Base-by-base conservation (phyloP, 2,888 invertebrate genomes). In the Sepiola atlantica region DNA sequence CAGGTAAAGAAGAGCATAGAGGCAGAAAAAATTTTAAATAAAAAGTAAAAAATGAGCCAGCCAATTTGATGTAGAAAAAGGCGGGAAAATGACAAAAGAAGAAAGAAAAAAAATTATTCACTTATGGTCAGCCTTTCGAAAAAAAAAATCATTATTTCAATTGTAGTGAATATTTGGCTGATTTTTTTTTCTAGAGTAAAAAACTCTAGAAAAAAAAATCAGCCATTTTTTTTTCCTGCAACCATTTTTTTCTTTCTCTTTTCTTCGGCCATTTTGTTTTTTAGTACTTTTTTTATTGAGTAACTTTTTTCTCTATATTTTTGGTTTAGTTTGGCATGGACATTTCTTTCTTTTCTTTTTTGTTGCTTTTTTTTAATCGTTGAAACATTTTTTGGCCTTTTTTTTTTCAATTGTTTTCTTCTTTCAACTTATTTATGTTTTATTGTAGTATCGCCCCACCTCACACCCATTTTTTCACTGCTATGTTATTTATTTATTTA, bases 141-240 rank as follows among this genome's bases (percentile, higher is more conserved):
- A 45, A 45, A n/a, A n/a, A 77, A 77, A 77, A n/a, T 77, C n/a
- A 77, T 77, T n/a, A n/a, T 77, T 77, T 77, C 77, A 77, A 77
- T 77, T n/a, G 16, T 77, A 32, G 45, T 45, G 45, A n/a, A n/a
- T n/a, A n/a, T n/a, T n/a, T n/a, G n/a, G n/a, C n/a, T n/a, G n/a
- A n/a, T n/a, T n/a, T n/a, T n/a, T n/a, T n/a, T n/a, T n/a, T n/a
- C n/a, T n/a, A n/a, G n/a, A n/a, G n/a, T n/a, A n/a, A n/a, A n/a
- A n/a, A n/a, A n/a, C n/a, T n/a, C n/a, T n/a, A n/a, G n/a, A n/a
- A n/a, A n/a, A 45, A 45, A 45, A 45, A 45, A 45, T 45, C 2
- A 45, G 8, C 45, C 45, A 45, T 45, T 45, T 2, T 45, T 45
- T 45, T n/a, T n/a, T n/a, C n/a, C n/a, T 45, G 45, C 45, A 2